These are phyloP conservation scores for Ruditapes philippinarum DNA, from an alignment of 1,140 invertebrate species.

Conservation along the genomic window DNA sequence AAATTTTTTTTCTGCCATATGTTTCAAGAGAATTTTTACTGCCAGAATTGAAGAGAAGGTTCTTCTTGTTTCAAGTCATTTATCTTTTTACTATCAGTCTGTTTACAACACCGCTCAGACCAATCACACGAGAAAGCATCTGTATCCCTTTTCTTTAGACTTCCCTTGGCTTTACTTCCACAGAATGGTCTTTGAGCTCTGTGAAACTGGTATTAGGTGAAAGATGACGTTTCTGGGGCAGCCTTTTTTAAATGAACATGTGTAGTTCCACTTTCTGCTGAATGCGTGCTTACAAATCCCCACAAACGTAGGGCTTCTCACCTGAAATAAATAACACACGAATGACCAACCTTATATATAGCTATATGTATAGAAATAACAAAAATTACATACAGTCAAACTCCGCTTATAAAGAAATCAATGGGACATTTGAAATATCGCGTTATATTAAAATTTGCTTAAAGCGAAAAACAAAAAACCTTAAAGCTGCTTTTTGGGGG, in stretches of 20 bases:
- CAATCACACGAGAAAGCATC: background rate
- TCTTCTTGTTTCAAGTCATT: background rate
- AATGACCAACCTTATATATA: too few relatives aligned
- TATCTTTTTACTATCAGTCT: background rate
- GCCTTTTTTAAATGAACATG: conserved; percentile 50
- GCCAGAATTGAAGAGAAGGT: background rate
- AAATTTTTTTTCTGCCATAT: background rate
- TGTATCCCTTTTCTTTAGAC: background rate
- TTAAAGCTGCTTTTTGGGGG: too few relatives aligned
- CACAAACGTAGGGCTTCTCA: conserved; percentile 98
- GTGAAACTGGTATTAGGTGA: background rate
- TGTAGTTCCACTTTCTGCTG: conserved; percentile 91
- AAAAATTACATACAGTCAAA: too few relatives aligned
- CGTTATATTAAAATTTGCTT: too few relatives aligned
- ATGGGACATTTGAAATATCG: too few relatives aligned
- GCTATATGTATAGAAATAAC: too few relatives aligned
- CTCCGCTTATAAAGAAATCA: too few relatives aligned
- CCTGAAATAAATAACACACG: conserved; percentile 87
- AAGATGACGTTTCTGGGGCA: conserved; percentile 33
- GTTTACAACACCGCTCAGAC: background rate
- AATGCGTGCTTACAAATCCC: conserved; percentile 99
- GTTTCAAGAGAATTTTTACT: background rate
- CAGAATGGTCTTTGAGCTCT: background rate
- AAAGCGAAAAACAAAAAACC: too few relatives aligned
- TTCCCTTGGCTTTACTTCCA: background rate